Percentiles rank a stretch among this genome's conserved stretches.
These are phyloP conservation scores for Leptoteleia sp. DNA, from an alignment of 1,140 invertebrate genomes.

Conservation along the genomic window DNA sequence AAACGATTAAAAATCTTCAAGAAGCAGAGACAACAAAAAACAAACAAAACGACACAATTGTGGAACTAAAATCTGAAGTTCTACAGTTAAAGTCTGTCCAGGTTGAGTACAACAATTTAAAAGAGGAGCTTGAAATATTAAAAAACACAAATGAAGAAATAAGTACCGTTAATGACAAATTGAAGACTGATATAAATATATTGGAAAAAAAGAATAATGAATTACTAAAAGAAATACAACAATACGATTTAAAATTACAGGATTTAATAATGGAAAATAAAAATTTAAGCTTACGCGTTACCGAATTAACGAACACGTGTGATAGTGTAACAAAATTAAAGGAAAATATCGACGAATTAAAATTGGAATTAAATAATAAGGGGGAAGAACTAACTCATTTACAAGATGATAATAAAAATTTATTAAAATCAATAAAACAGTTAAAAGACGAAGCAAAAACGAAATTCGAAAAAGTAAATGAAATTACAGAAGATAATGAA, in stretches of 20 bases:
- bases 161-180: conserved; percentile 2
- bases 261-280: conserved; percentile 22
- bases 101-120: conserved; percentile 22
- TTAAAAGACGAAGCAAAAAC: conserved; percentile 21
- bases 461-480: conserved; percentile 17
- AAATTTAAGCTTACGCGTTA: conserved; percentile 30
- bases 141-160: conserved; percentile 9
- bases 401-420: conserved; percentile 57
- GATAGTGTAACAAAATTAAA: conserved; percentile 54
- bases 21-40: conserved; percentile 1
- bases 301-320: conserved; percentile 30
- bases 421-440: conserved; percentile 19
- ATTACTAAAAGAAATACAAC: conserved; percentile 24
- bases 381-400: conserved; percentile 63
- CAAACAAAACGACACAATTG: neutral
- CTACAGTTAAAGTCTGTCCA: neutral
- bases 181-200: conserved; percentile 14
- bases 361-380: conserved; percentile 64
- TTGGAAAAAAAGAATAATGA: conserved; percentile 40
- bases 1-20: neutral
- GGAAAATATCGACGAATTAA: conserved; percentile 59
- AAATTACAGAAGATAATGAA: conserved; percentile 33
- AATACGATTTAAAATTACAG: conserved; percentile 20
- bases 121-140: conserved; percentile 5
- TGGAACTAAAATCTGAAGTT: neutral